Percentiles rank a stretch among this genome's conserved stretches.
Conservation (phyloP, 2,113 vertebrate species). For the Cololabis saira region DNA sequence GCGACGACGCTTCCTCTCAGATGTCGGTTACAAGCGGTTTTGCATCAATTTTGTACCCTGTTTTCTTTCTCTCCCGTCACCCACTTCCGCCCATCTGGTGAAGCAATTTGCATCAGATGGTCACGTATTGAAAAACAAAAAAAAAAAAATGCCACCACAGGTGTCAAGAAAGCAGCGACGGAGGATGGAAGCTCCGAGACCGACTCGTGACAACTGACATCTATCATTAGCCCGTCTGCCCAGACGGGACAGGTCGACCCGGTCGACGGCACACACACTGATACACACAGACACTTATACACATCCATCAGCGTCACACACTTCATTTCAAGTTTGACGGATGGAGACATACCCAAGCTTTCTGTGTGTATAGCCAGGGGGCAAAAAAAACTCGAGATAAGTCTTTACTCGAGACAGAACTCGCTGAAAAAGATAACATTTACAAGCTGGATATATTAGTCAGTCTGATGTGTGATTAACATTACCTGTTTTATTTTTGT, state of each 20-base stretch:
- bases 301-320: slow-evolving; percentile 31
- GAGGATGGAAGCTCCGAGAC: slow-evolving; percentile 9
- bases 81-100: slow-evolving; percentile 49
- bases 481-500: not conserved
- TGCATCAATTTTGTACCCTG: slow-evolving; percentile 74
- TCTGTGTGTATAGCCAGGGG: slow-evolving; percentile 32
- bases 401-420: slow-evolving; percentile 28
- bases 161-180: slow-evolving; percentile 52
- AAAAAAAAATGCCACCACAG: not conserved
- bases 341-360: slow-evolving; percentile 43
- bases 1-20: slow-evolving; percentile 61
- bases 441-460: not conserved
- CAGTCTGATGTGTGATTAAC: not conserved
- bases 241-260: slow-evolving; percentile 18
- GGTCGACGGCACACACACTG: slow-evolving; percentile 2
- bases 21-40: slow-evolving; percentile 77
- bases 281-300: slow-evolving; percentile 6
- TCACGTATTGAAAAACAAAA: too few species aligned
- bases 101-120: slow-evolving; percentile 69
- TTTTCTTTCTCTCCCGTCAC: slow-evolving; percentile 51
- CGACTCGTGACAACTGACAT: slow-evolving; percentile 16
- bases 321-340: slow-evolving; percentile 67
- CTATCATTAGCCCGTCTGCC: slow-evolving; percentile 15
- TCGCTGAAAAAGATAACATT: slow-evolving; percentile 20
- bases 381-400: slow-evolving; percentile 27